These are phyloP conservation scores for Telmatochromis bifrenatus DNA, from an alignment of 2,113 vertebrate genomes.

Conservation along the genomic window DNA sequence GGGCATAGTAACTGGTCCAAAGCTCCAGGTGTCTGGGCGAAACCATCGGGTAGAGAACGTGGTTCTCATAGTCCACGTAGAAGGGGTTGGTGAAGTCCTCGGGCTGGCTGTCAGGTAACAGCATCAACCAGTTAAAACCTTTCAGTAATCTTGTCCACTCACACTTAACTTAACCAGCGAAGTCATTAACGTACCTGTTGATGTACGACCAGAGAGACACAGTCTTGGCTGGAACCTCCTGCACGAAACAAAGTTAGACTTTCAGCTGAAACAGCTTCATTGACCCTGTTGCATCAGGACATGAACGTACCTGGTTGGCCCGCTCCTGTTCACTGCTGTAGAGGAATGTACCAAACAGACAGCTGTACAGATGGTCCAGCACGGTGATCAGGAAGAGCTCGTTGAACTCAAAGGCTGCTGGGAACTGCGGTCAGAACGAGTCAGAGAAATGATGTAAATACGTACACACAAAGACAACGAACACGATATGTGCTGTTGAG, in stretches of 20 bases:
- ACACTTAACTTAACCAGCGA: accelerated
- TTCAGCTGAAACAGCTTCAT: background rate
- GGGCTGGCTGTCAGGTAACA: conserved; percentile 61
- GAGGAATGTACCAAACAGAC: conserved; percentile 94
- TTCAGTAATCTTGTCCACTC: background rate
- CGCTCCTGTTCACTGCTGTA: conserved; percentile 89
- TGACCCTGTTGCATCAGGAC: background rate
- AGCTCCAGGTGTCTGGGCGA: conserved; percentile 88
- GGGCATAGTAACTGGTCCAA: conserved; percentile 89
- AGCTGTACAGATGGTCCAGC: conserved; percentile 96
- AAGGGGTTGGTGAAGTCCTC: conserved; percentile 96
- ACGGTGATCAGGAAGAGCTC: conserved; percentile 92
- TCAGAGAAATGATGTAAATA: background rate
- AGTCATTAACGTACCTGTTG: conserved; percentile 68
- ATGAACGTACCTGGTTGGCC: conserved; percentile 72
- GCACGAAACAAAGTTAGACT: background rate
- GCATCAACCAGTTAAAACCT: background rate
- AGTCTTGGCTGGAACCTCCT: conserved; percentile 83
- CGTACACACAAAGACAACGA: background rate
- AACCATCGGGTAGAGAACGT: conserved; percentile 87
- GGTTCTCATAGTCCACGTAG: conserved; percentile 89
- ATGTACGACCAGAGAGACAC: conserved; percentile 91
- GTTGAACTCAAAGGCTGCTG: conserved; percentile 93
- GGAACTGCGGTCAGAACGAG: conserved; percentile 75
- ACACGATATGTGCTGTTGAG: background rate